Evolutionary conservation across 2,888 invertebrate genomes (phyloP).

Genomic region (Clusia tigrina): DNA sequence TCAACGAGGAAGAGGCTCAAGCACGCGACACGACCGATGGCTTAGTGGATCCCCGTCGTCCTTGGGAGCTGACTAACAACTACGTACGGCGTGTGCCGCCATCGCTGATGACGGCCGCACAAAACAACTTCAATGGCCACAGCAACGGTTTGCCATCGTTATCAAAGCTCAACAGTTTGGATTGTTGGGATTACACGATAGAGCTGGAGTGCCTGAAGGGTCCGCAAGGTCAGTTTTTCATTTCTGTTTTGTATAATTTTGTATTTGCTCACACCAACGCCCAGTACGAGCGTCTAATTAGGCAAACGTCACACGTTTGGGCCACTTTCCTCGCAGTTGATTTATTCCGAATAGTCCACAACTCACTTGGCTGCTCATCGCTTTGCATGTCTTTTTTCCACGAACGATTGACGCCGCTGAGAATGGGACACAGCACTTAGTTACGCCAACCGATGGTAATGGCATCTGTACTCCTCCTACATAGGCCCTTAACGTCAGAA

Average conservation of each 20-base stretch:
- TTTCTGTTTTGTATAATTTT: background rate
- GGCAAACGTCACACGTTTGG: background rate
- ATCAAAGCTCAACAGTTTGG: slow-evolving; percentile 72
- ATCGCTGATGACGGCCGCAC: slow-evolving; percentile 25
- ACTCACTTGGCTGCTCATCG: too few species aligned
- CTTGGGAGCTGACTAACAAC: slow-evolving; percentile 38
- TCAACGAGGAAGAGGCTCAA: slow-evolving; percentile 36
- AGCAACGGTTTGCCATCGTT: slow-evolving; percentile 35
- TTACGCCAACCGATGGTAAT: background rate
- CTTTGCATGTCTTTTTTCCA: background rate
- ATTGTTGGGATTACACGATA: slow-evolving; percentile 86
- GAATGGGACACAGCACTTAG: background rate
- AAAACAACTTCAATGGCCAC: slow-evolving; percentile 21
- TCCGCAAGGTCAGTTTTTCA: slow-evolving; percentile 73
- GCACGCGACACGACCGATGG: slow-evolving; percentile 34
- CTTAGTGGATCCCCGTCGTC: slow-evolving; percentile 31
- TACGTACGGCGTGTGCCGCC: slow-evolving; percentile 34
- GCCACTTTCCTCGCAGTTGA: background rate
- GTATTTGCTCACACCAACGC: background rate
- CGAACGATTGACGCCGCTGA: background rate
- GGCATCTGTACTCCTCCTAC: background rate
- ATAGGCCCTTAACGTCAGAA: background rate
- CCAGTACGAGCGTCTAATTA: background rate
- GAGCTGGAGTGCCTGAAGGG: slow-evolving; percentile 82
- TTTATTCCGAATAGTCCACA: too few species aligned